Evolutionary conservation across 1,140 invertebrate genomes (phyloP), one percentile per base, ranked within the genome.

Genomic region (Harpegnathos saltator): DNA sequence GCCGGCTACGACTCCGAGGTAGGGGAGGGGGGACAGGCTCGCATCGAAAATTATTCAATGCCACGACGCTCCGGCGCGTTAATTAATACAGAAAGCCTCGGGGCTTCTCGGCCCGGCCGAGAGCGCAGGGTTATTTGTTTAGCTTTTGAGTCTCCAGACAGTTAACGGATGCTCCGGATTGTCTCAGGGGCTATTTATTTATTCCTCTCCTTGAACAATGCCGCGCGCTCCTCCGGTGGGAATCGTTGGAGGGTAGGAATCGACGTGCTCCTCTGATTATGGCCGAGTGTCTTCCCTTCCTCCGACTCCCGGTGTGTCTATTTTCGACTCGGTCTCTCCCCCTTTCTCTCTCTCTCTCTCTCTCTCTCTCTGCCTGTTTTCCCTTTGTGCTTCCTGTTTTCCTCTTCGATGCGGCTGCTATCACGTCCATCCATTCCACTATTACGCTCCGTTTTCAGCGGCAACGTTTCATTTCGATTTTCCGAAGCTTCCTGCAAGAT

Each of bases 391-490:
- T 78, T 58, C 19, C 17, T 58, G 9, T 33, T 26, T 48, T 26
- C 38, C n/a, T 59, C 26, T 29, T 68, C 1, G 7, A 15, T 3
- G 26, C 22, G 17, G 62, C n/a, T 63, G 56, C 22, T 74, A 58
- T 74, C 65, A 71, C 52, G 38, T 65, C 75, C 65, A 69, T 80
- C 65, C 75, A 19, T 44, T 29, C 52, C 48, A 61, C 69, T 29
- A 74, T 73, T 73, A 56, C 59, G 56, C 19, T 56, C 38, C 65
- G n/a, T 83, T 26, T 61, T 78, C 72, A 14, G 52, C 73, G 26
- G 44, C 29, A 75, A 80, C 68, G 86, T 87, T 86, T 87, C 86
- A 87, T 84, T 87, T 82, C 85, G 86, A 85, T 88, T 87, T 81
- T 77, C 56, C 48, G 52, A 22, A 88, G 75, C 68, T 88, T 26